Percentiles rank a stretch among this genome's conserved stretches.
These are phyloP conservation scores for Diadophis punctatus DNA, from an alignment of 2,113 vertebrate genomes.

Conservation along the genomic window DNA sequence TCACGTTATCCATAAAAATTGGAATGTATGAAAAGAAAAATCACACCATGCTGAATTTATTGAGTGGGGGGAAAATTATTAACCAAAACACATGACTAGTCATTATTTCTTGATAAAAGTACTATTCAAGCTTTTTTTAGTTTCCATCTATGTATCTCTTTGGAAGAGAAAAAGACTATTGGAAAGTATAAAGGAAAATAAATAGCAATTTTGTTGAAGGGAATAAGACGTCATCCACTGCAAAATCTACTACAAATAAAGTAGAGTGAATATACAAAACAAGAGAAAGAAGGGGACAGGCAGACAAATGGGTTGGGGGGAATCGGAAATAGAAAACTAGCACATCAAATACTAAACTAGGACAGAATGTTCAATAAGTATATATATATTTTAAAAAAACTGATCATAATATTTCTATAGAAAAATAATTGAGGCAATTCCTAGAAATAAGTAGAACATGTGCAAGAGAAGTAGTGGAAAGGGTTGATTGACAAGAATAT, in stretches of 20 bases:
- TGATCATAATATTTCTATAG: background rate
- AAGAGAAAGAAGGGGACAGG: background rate
- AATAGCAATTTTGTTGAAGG: background rate
- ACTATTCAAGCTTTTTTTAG: background rate
- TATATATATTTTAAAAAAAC: background rate
- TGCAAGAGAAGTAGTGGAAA: background rate
- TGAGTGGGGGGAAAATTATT: background rate
- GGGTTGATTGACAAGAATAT: background rate
- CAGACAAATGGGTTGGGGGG: background rate
- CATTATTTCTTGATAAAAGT: background rate
- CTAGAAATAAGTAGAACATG: background rate
- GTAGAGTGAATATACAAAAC: background rate
- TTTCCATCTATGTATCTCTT: background rate
- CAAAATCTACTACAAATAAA: background rate
- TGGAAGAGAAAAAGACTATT: background rate
- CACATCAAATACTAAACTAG: background rate
- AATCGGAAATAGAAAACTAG: background rate
- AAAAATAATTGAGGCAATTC: background rate
- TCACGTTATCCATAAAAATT: background rate
- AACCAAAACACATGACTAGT: background rate
- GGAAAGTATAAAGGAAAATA: background rate
- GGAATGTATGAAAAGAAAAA: background rate
- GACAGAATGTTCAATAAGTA: background rate
- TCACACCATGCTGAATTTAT: background rate
- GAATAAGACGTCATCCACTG: background rate